Conservation (phyloP, 2,113 vertebrate genomes). For the pig (Sus scrofa) region T2T-Sscrofa CM000821.6:52481501-52482000, state of each 20-base stretch:
- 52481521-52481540: not conserved
- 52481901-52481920: not conserved
- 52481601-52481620: not conserved
- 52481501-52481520: not conserved
- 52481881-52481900: too few species aligned
- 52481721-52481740: not conserved
- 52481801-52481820: not conserved
- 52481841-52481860: not conserved
- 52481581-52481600: not conserved
- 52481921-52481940: not conserved
- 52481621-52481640: not conserved
- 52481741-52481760: not conserved
- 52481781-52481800: not conserved
- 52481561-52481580: not conserved
- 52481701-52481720: not conserved
- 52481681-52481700: not conserved
- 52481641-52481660: not conserved
- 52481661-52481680: not conserved
- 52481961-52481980: not conserved
- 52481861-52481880: too few species aligned
- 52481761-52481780: not conserved
- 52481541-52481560: not conserved
- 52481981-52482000: not conserved
- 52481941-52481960: not conserved
- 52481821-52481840: not conserved